A percentile compares a stretch with the other conserved stretches of the same genome.
phyloP scores from a whole-genome alignment of 2,888 invertebrate species.

The Drosophila falleni region DNA sequence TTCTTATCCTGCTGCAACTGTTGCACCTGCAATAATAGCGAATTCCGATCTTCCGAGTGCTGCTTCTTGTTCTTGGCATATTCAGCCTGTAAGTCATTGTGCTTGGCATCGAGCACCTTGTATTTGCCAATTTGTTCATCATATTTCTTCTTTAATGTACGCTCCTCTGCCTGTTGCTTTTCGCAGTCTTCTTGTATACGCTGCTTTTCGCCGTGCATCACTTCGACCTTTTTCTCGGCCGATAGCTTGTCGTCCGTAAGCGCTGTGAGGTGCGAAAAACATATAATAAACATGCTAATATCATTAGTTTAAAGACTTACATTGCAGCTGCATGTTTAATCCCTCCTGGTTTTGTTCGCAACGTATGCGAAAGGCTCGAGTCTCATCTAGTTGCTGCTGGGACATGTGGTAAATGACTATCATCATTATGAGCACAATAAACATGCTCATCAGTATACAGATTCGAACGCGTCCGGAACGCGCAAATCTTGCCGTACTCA shows the following conservation, averaged over 20 bases:
- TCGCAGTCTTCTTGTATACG: conserved; percentile 86
- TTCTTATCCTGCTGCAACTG: conserved; percentile 86
- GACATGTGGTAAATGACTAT: conserved; percentile 88
- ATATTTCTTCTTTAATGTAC: conserved; percentile 86
- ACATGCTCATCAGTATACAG: conserved; percentile 86
- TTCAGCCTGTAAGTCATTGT: conserved; percentile 86
- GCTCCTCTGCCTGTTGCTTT: conserved; percentile 86
- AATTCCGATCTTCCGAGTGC: conserved; percentile 86
- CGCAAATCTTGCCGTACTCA: conserved; percentile 86
- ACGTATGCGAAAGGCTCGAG: conserved; percentile 86
- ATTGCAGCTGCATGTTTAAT: conserved; percentile 87
- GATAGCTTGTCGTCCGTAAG: conserved; percentile 87
- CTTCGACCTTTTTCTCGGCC: conserved; percentile 87
- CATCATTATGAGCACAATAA: conserved; percentile 86
- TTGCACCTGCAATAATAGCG: conserved; percentile 85
- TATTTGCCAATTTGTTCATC: conserved; percentile 87
- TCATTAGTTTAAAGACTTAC: conserved; percentile 81
- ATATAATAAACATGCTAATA: neutral
- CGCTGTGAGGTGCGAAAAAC: conserved; percentile 83
- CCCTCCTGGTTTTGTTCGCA: conserved; percentile 88
- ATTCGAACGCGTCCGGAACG: conserved; percentile 87
- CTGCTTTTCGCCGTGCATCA: conserved; percentile 87
- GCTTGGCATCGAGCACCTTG: conserved; percentile 86
- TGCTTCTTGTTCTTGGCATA: conserved; percentile 86
- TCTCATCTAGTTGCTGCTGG: conserved; percentile 87